Conservation (phyloP, 2,113 vertebrate species). For the Elephantulus edwardii region DNA sequence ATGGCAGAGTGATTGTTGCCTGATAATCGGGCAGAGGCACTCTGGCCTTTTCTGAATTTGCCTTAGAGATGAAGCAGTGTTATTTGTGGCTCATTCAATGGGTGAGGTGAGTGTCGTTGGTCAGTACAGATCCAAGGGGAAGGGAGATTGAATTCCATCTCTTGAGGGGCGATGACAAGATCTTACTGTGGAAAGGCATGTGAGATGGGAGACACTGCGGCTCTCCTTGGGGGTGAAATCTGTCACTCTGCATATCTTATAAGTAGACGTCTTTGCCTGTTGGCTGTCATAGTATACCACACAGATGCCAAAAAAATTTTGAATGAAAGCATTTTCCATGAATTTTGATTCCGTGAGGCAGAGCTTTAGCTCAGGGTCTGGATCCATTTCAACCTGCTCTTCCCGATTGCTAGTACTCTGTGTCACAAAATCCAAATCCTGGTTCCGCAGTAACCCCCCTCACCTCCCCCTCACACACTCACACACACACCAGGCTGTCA, state of each 20-base stretch:
- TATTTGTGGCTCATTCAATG: neutral
- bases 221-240: neutral
- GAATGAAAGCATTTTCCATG: constrained; percentile 47
- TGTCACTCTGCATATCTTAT: neutral
- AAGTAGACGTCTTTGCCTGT: neutral
- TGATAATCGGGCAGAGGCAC: neutral
- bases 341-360: constrained; percentile 23
- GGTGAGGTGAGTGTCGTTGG: neutral
- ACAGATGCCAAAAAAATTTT: constrained; percentile 16
- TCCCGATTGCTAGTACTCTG: neutral
- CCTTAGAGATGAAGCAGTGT: neutral
- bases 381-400: constrained; percentile 45
- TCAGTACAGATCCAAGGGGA: neutral
- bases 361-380: constrained; percentile 10
- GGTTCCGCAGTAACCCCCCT: constrained; percentile 35
- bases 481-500: constrained; percentile 67
- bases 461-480: too few species aligned
- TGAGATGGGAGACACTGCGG: neutral
- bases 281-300: neutral
- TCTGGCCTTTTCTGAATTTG: neutral
- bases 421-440: constrained; percentile 51
- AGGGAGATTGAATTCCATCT: neutral
- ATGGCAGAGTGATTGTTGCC: neutral
- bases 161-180: neutral
- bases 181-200: neutral